Percentiles rank a stretch among this genome's conserved stretches.
Evolutionary conservation across 2,113 vertebrate genomes (phyloP).

Genomic region (Chitala chitala): DNA sequence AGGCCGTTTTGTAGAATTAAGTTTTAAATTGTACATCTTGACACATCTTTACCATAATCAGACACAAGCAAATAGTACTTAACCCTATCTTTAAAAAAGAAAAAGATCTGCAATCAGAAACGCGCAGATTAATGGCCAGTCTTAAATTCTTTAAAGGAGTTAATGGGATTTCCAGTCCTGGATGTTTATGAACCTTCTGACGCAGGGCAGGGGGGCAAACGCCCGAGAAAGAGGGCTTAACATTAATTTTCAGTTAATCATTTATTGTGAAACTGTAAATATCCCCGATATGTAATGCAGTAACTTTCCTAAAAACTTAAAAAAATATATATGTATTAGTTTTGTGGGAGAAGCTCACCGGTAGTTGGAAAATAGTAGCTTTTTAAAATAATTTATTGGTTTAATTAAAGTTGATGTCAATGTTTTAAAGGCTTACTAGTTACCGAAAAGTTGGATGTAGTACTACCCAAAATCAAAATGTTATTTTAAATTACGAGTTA

Average conservation of each 20-base stretch:
- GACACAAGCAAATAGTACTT: not conserved
- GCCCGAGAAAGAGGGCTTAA: not conserved
- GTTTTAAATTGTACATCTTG: not conserved
- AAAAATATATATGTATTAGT: too few relatives aligned
- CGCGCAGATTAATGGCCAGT: not conserved
- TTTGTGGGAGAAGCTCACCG: too few relatives aligned
- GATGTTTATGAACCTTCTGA: conserved; percentile 20
- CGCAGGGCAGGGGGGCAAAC: conserved; percentile 1
- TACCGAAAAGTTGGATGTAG: too few relatives aligned
- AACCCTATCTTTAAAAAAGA: not conserved
- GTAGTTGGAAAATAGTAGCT: too few relatives aligned
- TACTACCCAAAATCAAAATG: too few relatives aligned
- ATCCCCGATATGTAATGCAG: not conserved
- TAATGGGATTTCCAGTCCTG: conserved; percentile 28
- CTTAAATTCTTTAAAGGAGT: conserved; percentile 9
- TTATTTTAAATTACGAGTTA: too few relatives aligned
- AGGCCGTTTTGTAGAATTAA: not conserved
- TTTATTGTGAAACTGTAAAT: conserved; percentile 33
- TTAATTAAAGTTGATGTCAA: too few relatives aligned
- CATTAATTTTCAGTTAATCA: not conserved
- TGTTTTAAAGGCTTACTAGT: too few relatives aligned
- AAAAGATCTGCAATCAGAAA: conserved; percentile 19
- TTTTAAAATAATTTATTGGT: too few relatives aligned
- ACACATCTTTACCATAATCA: not conserved
- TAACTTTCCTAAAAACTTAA: too few relatives aligned